These are phyloP conservation scores for Heterodera filipjevi DNA, from an alignment of 2,888 invertebrate genomes.

Conservation along the genomic window DNA sequence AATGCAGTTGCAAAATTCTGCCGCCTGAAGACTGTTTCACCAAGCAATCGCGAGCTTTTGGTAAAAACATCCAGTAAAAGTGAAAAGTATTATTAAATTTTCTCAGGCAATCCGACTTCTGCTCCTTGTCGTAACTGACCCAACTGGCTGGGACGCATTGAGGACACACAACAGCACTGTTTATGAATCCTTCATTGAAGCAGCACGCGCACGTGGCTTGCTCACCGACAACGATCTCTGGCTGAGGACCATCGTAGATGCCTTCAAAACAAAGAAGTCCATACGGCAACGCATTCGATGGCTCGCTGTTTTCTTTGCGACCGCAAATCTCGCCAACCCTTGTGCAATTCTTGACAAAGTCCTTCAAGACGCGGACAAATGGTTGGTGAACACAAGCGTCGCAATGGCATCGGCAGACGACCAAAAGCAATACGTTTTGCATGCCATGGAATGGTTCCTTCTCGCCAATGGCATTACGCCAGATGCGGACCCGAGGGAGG, in stretches of 20 bases:
- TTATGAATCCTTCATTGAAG: neutral
- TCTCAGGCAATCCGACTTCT: neutral
- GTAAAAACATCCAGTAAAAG: neutral
- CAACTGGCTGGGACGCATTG: neutral
- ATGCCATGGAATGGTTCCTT: neutral
- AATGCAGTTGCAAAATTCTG: neutral
- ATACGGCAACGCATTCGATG: neutral
- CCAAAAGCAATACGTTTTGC: neutral
- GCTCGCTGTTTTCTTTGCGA: neutral
- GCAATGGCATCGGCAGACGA: neutral
- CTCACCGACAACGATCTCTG: neutral
- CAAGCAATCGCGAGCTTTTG: neutral
- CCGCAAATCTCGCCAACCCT: neutral
- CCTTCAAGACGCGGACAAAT: neutral
- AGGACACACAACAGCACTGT: neutral
- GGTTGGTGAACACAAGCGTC: neutral
- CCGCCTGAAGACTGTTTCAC: constrained; percentile 1
- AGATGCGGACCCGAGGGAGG: neutral
- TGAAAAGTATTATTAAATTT: neutral
- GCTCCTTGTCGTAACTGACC: neutral
- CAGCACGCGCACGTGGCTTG: neutral
- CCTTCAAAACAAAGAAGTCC: neutral
- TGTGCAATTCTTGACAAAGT: neutral
- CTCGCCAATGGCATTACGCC: neutral
- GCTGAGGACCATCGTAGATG: neutral